Conservation (phyloP, 1,140 invertebrate genomes). For the Zaprionus camerounensis region DNA sequence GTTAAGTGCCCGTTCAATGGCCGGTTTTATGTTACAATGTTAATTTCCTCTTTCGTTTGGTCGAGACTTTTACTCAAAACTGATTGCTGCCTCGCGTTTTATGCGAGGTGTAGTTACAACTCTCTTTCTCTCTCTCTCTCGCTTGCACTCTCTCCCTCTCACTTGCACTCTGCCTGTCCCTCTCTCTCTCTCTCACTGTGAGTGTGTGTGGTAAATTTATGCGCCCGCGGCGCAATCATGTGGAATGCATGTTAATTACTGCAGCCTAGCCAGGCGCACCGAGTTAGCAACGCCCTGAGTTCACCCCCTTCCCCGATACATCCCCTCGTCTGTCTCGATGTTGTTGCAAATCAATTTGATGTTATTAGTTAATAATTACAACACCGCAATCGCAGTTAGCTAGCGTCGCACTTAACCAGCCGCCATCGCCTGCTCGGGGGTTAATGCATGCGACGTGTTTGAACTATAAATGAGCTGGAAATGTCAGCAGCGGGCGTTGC, state of each 20-base stretch:
- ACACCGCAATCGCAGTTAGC: conserved; percentile 41
- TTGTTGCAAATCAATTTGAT: conserved; percentile 83
- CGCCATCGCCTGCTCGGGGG: conserved; percentile 47
- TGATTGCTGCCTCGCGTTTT: conserved; percentile 57
- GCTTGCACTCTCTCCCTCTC: not conserved
- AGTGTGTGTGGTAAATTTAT: conserved; percentile 65
- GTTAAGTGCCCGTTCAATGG: conserved; percentile 81
- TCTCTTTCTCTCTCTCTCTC: not conserved
- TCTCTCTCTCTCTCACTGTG: not conserved
- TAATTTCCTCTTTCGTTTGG: conserved; percentile 70
- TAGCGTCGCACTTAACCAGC: conserved; percentile 71
- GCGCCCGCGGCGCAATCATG: conserved; percentile 72
- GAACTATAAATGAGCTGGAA: conserved; percentile 81
- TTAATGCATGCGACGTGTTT: conserved; percentile 82
- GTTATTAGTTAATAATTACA: conserved; percentile 83
- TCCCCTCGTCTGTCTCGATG: conserved; percentile 26
- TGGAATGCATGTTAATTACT: conserved; percentile 82
- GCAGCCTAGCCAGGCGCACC: conserved; percentile 52
- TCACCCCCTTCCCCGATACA: no score
- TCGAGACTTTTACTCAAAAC: conserved; percentile 68
- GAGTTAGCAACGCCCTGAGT: conserved; percentile 4
- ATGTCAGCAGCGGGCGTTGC: conserved; percentile 60
- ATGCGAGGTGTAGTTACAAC: conserved; percentile 1
- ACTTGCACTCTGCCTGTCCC: not conserved
- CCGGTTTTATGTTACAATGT: conserved; percentile 81